Evolutionary conservation across 2,888 invertebrate species (phyloP), one percentile per base, ranked within the genome.

Genomic region (Chironomus riparius): DNA sequence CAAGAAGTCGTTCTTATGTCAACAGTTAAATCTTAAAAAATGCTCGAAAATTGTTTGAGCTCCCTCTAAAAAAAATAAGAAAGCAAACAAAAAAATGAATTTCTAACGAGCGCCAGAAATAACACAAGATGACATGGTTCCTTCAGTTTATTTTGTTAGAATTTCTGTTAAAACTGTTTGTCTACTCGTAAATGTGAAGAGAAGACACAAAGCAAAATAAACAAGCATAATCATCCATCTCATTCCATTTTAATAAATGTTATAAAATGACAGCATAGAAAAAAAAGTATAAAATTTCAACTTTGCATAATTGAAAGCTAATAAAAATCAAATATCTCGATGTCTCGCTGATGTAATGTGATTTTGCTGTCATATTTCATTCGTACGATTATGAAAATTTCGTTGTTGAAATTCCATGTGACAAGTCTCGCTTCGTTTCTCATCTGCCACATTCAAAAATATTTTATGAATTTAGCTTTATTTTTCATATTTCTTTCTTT

Each of bases 231-330:
- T 38, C 38, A 38, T 38, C 38, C 38, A 38, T 38, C 38, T 38
- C 38, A 38, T 38, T 38, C 38, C 38, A 38, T 38, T 38, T 38
- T 38, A 38, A 38, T 38, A 38, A 38, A 38, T 38, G 38, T 38
- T 38, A 10, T 0, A 28, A 38, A 10, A 38, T 38, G 38, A 38
- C 38, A 38, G 38, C 38, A 24, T 18, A n/a, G 71, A 24, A n/a
- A 50, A 47, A 71, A 71, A 50, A 13, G 24, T 48, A 48, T 71
- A 24, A 47, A 50, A 56, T 71, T 71, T 47, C 71, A 56, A 50
- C 48, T 71, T 71, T 71, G 50, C 71, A 71, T 71, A 71, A 71
- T 71, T 71, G 50, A 71, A 50, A 71, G 71, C 50, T 56, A 71
- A 50, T 71, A 71, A 71, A 71, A 71, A 28, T 71, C 47, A 47